Evolutionary conservation across 2,888 invertebrate species (phyloP).

Genomic region (Latrodectus hesperus): DNA sequence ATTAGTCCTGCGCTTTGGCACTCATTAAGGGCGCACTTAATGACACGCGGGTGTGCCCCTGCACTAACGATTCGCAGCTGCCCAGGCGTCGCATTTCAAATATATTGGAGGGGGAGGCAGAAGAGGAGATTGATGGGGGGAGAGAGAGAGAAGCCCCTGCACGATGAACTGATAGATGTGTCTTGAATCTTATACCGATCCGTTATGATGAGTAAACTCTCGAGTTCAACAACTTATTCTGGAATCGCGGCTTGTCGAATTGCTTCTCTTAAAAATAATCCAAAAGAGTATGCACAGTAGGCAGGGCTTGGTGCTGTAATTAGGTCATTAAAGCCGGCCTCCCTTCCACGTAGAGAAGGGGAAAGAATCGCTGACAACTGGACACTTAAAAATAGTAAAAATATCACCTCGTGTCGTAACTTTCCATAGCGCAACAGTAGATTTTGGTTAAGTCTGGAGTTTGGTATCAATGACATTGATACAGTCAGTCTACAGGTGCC

Average conservation of each 20-base stretch:
- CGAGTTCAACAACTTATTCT: slow-evolving; percentile 5
- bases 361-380: neutral
- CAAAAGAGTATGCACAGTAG: neutral
- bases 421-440: no score
- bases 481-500: no score
- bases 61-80: slow-evolving; percentile 50
- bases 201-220: slow-evolving; percentile 1
- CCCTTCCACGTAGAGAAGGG: neutral
- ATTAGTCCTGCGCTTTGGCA: slow-evolving; percentile 79
- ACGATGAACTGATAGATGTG: neutral
- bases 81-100: slow-evolving; percentile 58
- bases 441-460: no score
- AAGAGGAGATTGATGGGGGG: neutral
- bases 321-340: neutral
- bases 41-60: slow-evolving; percentile 47
- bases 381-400: neutral
- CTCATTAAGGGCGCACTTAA: slow-evolving; percentile 75
- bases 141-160: neutral
- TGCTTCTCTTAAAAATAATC: neutral
- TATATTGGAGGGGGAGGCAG: slow-evolving; percentile 24
- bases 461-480: no score
- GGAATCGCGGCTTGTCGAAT: neutral
- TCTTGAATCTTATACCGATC: neutral
- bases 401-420: no score
- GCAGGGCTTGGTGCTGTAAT: neutral